Conservation (phyloP, 2,888 invertebrate genomes). For the Chalcosyrphus nemorum region DNA sequence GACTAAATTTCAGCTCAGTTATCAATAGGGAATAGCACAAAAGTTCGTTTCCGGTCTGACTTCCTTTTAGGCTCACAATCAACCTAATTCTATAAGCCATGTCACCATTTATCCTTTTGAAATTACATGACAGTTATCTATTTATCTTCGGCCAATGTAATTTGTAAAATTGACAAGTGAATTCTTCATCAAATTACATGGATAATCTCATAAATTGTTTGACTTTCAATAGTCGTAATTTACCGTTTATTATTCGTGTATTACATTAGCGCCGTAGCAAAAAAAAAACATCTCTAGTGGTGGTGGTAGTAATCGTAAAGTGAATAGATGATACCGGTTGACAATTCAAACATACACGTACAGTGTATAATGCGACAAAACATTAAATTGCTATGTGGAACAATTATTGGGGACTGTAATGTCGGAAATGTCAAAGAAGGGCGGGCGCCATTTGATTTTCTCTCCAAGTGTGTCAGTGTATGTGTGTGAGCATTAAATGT, state of each 20-base stretch:
- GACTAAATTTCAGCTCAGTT: too few relatives aligned
- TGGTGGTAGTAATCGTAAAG: constrained; percentile 41
- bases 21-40: too few relatives aligned
- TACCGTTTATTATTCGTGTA: constrained; percentile 69
- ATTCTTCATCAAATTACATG: constrained; percentile 61
- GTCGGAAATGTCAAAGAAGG: constrained; percentile 24
- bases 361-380: constrained; percentile 10
- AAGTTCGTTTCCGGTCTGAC: too few relatives aligned
- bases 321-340: constrained; percentile 32
- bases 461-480: constrained; percentile 15
- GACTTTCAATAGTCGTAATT: constrained; percentile 71
- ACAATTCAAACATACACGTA: background rate
- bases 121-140: background rate
- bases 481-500: constrained; percentile 45
- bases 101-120: background rate
- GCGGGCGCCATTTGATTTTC: constrained; percentile 55
- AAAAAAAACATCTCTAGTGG: background rate
- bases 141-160: background rate
- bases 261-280: constrained; percentile 22
- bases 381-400: constrained; percentile 66
- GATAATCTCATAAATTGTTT: constrained; percentile 68
- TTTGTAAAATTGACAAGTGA: constrained; percentile 55
- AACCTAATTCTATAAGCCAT: background rate
- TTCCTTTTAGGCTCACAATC: too few relatives aligned
- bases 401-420: constrained; percentile 53